Evolutionary conservation across 2,888 invertebrate species (phyloP), one percentile per base, ranked within the genome.

Genomic region (Gibbula magus): DNA sequence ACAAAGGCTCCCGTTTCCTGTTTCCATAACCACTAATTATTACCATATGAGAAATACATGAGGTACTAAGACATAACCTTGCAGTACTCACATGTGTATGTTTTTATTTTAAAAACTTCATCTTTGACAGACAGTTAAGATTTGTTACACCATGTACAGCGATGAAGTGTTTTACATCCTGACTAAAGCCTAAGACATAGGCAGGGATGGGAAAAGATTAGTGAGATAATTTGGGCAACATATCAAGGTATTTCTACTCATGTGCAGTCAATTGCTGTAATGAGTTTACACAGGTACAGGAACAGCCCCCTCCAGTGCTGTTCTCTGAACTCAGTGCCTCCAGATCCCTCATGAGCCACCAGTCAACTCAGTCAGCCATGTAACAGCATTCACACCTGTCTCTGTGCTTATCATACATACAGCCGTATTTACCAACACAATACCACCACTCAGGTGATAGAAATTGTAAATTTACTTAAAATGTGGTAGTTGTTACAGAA

Each of bases 211-310:
- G 61, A 61, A 25, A 61, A 61, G 29, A 61, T 61, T 61, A 61
- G 61, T 56, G 18, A 29, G 61, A 22, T 61, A 25, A 61, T 61
- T 61, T 61, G 61, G 61, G 61, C 61, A 61, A 61, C 61, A 61
- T 61, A 61, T 61, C 61, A 61, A 61, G 61, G 16, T 22, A 61
- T 61, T 61, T 61, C 61, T 61, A 61, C 61, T 61, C 61, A 61
- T 61, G 61, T 61, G 61, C 61, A 61, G 61, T 29, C 61, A 61
- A 29, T 61, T 61, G 61, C 61, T 29, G 29, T 61, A 61, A 61
- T 61, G 61, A 61, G 61, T 61, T 61, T 25, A 61, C 29, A 61
- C 61, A 61, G 29, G 61, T 61, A 61, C 61, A 61, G 25, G 29
- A 61, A 29, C 61, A 61, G 61, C 16, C 25, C 8, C 16, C 61